phyloP scores from a whole-genome alignment of 2,888 invertebrate genomes.

The Notocelia uddmanniana region DNA sequence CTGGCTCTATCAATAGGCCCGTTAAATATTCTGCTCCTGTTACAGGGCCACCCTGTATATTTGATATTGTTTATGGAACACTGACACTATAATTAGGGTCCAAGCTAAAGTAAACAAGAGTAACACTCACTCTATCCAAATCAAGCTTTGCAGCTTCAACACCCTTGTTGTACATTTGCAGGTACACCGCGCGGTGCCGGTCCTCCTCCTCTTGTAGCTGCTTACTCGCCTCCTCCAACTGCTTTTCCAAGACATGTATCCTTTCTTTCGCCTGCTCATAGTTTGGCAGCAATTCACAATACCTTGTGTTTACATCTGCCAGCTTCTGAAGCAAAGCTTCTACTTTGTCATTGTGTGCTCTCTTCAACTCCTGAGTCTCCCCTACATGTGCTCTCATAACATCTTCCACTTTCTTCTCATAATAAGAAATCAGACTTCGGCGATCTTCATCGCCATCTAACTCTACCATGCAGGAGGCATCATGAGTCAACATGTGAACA shows the following conservation, averaged over 20 bases:
- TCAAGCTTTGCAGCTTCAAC: constrained; percentile 92
- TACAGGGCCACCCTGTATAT: too few species aligned
- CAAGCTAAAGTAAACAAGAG: too few species aligned
- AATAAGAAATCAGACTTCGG: constrained; percentile 88
- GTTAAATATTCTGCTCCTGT: too few species aligned
- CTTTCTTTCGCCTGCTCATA: constrained; percentile 90
- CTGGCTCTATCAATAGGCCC: too few species aligned
- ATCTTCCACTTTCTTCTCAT: constrained; percentile 91
- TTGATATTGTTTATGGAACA: too few species aligned
- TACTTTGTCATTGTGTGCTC: constrained; percentile 92
- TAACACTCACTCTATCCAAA: constrained; percentile 87
- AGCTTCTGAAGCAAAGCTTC: constrained; percentile 90
- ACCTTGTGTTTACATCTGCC: constrained; percentile 91
- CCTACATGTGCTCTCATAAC: constrained; percentile 86
- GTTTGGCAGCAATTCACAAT: constrained; percentile 91
- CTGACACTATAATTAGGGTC: too few species aligned
- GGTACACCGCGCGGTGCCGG: constrained; percentile 90
- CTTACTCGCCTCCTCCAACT: constrained; percentile 89
- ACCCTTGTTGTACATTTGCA: constrained; percentile 94
- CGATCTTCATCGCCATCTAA: constrained; percentile 88
- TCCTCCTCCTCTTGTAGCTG: constrained; percentile 90
- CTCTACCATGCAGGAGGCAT: constrained; percentile 83
- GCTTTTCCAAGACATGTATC: constrained; percentile 89
- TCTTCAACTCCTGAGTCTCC: constrained; percentile 91
- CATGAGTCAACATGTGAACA: constrained; percentile 84